Base-by-base conservation (phyloP, 2,888 invertebrate species). In the Platynereis dumerilii region DNA sequence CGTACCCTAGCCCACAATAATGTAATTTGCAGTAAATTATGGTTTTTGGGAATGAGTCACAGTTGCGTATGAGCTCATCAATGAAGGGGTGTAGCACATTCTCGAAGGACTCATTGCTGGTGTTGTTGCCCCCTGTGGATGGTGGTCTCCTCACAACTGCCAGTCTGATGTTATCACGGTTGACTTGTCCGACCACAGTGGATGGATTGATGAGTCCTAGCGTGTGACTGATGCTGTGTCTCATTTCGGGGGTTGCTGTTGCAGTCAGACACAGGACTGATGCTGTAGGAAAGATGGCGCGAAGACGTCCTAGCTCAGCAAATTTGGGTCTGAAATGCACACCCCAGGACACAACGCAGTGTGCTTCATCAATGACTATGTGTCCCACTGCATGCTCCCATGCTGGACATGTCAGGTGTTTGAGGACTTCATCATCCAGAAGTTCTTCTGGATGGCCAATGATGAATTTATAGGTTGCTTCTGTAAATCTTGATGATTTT, bases 11-110 rank as follows among this genome's bases (percentile, higher is more conserved):
- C 3, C 29, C 28, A 28, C 45, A 48, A 2, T 7, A 22, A n/a
- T 53, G 3, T 2, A 60, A 52, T 29, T 28, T 27, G 20, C 28
- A 28, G 34, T 60, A 60, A 28, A 60, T 10, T 7, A 60, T 52
- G 1, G 60, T 60, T 17, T 17, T 26, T n/a, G 28, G 60, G 20
- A 27, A 60, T 12, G 15, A 22, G 27, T 7, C 2, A 12, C 7
- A 1, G 1, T 20, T 7, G 2, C 1, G 52, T 10, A 20, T 7
- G 22, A 60, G 34, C 5, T 53, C 60, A 1, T 7, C 7, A 1
- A 29, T 22, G 2, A 60, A 26, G 7, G 27, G 27, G 1, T 22
- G 15, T 5, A 5, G 34, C 12, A 34, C 34, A 34, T 34, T 34
- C 12, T 34, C 34, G 22, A 60, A 42, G 7, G 52, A 15, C 1